Evolutionary conservation across 2,888 invertebrate species (phyloP).

Genomic region (Sipunculus nudus): DNA sequence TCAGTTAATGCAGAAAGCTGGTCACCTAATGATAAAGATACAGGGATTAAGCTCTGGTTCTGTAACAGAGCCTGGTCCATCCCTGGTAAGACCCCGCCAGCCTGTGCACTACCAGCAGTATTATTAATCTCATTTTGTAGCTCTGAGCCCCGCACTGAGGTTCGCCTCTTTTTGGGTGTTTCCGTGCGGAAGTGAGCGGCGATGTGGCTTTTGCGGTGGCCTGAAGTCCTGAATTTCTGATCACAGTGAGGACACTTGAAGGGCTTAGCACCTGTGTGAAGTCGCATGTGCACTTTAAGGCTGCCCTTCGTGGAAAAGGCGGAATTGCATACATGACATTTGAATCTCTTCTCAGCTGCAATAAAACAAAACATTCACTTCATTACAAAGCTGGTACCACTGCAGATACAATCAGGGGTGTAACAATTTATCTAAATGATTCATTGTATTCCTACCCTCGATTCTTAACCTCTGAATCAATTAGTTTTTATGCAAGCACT

Average conservation of each 20-base stretch:
- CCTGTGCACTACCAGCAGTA: too few species aligned
- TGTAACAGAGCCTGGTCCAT: slow-evolving; percentile 51
- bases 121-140: too few species aligned
- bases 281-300: slow-evolving; percentile 66
- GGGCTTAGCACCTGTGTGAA: slow-evolving; percentile 76
- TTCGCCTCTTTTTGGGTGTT: too few species aligned
- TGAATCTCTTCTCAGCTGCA: slow-evolving; percentile 61
- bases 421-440: too few species aligned
- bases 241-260: slow-evolving; percentile 86
- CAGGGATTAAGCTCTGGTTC: slow-evolving; percentile 49
- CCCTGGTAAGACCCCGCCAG: too few species aligned
- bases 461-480: too few species aligned
- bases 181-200: slow-evolving; percentile 69
- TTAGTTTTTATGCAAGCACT: too few species aligned
- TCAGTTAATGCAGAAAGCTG: neutral
- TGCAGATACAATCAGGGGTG: too few species aligned
- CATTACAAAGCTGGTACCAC: too few species aligned
- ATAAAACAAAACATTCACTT: neutral
- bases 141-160: too few species aligned
- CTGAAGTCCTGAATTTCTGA: slow-evolving; percentile 75
- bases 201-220: slow-evolving; percentile 75
- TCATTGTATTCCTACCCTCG: too few species aligned
- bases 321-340: slow-evolving; percentile 65
- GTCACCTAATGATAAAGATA: slow-evolving; percentile 45
- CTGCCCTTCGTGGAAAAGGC: slow-evolving; percentile 66